A percentile compares a stretch with the other conserved stretches of the same genome.
phyloP scores from a whole-genome alignment of 2,113 vertebrate genomes.

The Melanerpes aurifrons region DNA sequence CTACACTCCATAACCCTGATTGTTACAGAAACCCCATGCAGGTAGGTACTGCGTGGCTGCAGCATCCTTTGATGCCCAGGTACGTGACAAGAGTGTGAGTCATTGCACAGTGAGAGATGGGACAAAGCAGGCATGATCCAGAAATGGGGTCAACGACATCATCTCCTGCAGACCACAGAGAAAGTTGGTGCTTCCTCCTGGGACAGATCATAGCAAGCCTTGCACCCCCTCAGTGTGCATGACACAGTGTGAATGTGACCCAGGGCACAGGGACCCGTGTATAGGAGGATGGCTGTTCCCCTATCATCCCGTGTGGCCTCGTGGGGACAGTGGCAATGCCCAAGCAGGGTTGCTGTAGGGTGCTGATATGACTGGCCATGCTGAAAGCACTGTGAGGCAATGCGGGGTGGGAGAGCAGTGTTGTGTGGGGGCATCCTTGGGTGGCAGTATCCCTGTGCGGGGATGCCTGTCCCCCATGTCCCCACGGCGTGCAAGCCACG shows the following conservation, averaged over 20 bases:
- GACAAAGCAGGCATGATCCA: accelerated
- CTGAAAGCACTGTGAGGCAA: accelerated
- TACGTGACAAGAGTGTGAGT: accelerated
- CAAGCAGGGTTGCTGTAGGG: accelerated
- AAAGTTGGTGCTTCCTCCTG: accelerated
- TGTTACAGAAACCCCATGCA: not conserved
- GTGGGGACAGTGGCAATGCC: accelerated
- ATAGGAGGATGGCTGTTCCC: accelerated
- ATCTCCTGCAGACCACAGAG: accelerated
- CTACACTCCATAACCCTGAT: not conserved
- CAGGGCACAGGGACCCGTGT: accelerated
- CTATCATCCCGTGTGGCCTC: accelerated
- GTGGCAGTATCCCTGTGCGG: not conserved
- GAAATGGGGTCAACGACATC: not conserved
- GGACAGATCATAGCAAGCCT: accelerated
- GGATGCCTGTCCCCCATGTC: not conserved
- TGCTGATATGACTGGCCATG: accelerated
- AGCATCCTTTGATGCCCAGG: not conserved
- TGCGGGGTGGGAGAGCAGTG: accelerated
- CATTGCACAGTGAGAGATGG: accelerated
- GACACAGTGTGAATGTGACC: not conserved
- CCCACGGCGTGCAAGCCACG: slow-evolving; percentile 25
- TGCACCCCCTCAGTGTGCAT: accelerated
- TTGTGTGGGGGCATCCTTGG: not conserved
- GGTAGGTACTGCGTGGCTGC: not conserved